Base-by-base conservation (phyloP, 1,140 invertebrate species). In the Camponotus pennsylvanicus region DNA sequence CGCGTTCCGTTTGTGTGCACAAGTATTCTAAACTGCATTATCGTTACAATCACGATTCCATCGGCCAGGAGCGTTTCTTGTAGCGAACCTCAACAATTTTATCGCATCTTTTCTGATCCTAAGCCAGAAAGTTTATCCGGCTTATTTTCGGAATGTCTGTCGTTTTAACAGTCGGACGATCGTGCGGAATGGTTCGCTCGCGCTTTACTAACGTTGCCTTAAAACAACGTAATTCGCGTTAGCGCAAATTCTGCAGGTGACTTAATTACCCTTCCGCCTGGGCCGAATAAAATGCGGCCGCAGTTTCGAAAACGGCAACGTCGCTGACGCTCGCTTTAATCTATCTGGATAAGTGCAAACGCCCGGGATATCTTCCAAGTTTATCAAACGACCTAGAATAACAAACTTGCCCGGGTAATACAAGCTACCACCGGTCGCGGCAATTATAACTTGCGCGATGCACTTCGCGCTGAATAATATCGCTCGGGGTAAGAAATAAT, bases 381-480 rank as follows among this genome's bases (percentile, higher is more conserved):
- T 83, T 75, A 83, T 83, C 69, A 61, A 63, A 83, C 78, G 66
- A 70, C 79, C 55, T 83, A 83, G 61, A 83, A 83, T 83, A 73
- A 83, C 69, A 83, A 83, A 83, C 79, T 83, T 73, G 78, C 78
- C 15, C 21, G 40, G 75, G 69, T 75, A 75, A 83, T 63, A 70
- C 79, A 83, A 83, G 79, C 55, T 49, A 61, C 78, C 21, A 45
- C 18, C 79, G 79, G 69, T 63, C 79, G 79, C 67, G 69, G 69
- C 79, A 83, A 83, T 83, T 83, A 83, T 83, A 83, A 83, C 69
- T 83, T 83, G 69, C 70, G 70, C 69, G 55, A 73, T 83, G 69
- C 79, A 61, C 79, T 83, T 83, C 40, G 55, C 79, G 69, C 55
- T 83, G 79, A 83, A 83, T 83, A 83, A 83, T 83, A 83, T 83